A percentile compares a stretch with the other conserved stretches of the same genome.
phyloP scores from a whole-genome alignment of 2,113 vertebrate species.

The Ictidomys tridecemlineatus region DNA sequence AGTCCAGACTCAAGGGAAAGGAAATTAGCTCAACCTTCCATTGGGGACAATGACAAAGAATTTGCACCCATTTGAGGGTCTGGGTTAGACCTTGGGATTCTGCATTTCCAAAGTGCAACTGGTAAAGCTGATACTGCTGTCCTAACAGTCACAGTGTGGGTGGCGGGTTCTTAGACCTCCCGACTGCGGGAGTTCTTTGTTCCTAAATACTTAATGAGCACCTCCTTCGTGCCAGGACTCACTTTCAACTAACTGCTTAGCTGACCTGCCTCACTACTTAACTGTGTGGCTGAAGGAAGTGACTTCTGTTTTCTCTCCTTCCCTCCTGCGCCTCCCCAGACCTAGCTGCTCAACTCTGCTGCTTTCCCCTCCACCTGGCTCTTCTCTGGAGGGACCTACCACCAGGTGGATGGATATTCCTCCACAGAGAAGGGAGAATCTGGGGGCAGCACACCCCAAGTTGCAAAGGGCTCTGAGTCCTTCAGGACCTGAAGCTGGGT shows the following conservation, averaged over 20 bases:
- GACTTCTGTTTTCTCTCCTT: background rate
- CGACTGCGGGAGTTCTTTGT: background rate
- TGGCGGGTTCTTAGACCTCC: background rate
- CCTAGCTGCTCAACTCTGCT: background rate
- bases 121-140: background rate
- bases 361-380: background rate
- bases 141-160: background rate
- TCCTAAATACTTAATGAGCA: background rate
- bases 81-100: background rate
- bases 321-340: background rate
- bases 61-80: background rate
- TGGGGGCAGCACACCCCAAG: background rate
- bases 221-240: background rate
- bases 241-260: background rate
- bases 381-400: background rate
- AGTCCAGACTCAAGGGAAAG: background rate
- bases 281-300: background rate
- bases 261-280: background rate
- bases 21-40: background rate
- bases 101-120: background rate
- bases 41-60: background rate
- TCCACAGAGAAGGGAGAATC: background rate
- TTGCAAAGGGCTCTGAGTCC: background rate
- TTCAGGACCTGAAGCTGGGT: background rate
- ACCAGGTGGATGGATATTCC: background rate